phyloP scores from a whole-genome alignment of 1,140 invertebrate genomes.

The Drosophila repleta region DNA sequence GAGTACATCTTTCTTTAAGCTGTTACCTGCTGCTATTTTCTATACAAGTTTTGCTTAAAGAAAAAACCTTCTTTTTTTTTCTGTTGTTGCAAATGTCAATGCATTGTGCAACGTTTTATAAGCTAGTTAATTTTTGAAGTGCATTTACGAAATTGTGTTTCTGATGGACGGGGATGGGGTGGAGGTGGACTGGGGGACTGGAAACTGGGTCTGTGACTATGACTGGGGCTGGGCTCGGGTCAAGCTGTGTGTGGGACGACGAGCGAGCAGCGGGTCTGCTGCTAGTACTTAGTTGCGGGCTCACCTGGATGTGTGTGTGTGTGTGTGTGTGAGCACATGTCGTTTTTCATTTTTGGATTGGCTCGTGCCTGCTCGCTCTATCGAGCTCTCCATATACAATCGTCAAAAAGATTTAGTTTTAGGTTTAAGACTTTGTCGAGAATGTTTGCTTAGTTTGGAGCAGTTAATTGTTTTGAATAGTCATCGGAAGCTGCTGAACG shows the following conservation, averaged over 20 bases:
- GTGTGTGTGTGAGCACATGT: slow-evolving; percentile 40
- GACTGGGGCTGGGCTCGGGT: slow-evolving; percentile 19
- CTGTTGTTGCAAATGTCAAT: not conserved
- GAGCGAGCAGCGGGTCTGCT: slow-evolving; percentile 4
- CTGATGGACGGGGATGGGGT: not conserved
- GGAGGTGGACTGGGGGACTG: too few relatives aligned
- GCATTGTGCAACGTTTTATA: slow-evolving; percentile 12
- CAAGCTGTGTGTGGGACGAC: slow-evolving; percentile 1
- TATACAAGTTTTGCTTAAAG: not conserved
- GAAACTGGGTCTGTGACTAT: slow-evolving; percentile 5
- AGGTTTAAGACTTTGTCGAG: slow-evolving; percentile 41
- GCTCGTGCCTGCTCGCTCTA: slow-evolving; percentile 27
- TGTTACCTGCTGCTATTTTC: too few relatives aligned
- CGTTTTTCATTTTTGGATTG: slow-evolving; percentile 63
- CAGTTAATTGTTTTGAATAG: slow-evolving; percentile 69
- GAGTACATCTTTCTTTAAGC: not conserved
- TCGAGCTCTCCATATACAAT: not conserved
- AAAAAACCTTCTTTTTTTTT: not conserved
- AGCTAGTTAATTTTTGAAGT: slow-evolving; percentile 27
- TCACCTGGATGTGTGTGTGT: slow-evolving; percentile 23
- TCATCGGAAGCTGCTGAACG: slow-evolving; percentile 31
- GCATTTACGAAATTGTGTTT: slow-evolving; percentile 26
- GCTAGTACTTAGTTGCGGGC: slow-evolving; percentile 17
- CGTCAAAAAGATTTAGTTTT: slow-evolving; percentile 47
- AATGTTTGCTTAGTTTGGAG: slow-evolving; percentile 61